Evolutionary conservation across 2,113 vertebrate genomes (phyloP), one percentile per base, ranked within the genome.

Genomic region (Scortum barcoo): DNA sequence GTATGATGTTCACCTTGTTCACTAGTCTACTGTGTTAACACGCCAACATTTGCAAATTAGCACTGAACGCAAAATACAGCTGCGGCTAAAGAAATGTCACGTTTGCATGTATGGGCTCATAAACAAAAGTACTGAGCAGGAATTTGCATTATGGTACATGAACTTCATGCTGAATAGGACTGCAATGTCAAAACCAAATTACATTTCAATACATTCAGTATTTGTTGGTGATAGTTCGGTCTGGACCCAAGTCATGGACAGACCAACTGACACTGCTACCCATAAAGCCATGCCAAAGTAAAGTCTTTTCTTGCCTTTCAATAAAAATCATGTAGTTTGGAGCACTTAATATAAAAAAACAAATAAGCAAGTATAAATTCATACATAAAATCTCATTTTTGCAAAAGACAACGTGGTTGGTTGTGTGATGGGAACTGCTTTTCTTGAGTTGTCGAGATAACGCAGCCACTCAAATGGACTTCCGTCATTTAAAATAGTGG

Each of bases 241-340:
- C 44, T 24, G 26, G 24, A 44, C 28, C 26, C 28, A 58, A 70
- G 24, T 36, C 16, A 19, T 42, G 42, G 9, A 5, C 10, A 1
- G 4, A 22, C 14, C 8, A 8, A 61, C n/a, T 9, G 28, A 61
- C 20, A 28, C 17, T 53, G 26, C 33, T 40, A 24, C 38, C 28
- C 24, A 11, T 53, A 7, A 11, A 78, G 68, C 16, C 7, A 28
- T 8, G 10, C 11, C 2, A 2, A 63, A 53, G 16, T 36, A 26
- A 62, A 36, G 57, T 48, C 28, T 28, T 24, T 38, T 36, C 51
- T 50, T 0, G 1, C 66, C 28, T 80, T 44, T 42, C 60, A 7
- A 56, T 69, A 36, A 66, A 70, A 79, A 61, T 56, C 28, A 81
- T 56, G 30, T 33, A 51, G 12, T 53, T 61, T 53, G 22, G 22